Evolutionary conservation across 2,113 vertebrate species (phyloP), one percentile per base, ranked within the genome.

Genomic region (Podocnemis expansa): DNA sequence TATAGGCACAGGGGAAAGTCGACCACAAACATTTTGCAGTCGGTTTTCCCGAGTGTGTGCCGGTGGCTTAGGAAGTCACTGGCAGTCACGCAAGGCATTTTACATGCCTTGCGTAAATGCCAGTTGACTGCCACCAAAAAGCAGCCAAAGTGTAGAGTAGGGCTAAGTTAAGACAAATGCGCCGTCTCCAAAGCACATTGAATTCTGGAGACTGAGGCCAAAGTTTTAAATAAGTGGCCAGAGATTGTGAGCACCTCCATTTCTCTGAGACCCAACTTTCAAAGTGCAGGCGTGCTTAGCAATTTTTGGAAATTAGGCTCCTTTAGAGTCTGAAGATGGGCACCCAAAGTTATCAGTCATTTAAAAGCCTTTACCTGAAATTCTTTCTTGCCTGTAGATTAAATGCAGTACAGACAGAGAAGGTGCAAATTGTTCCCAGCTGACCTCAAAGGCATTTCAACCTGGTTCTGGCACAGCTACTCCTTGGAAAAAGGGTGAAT

Each of bases 401-500:
- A 19, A 17, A 31, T 67, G 60, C 63, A n/a, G 34, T n/a, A 67
- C 63, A n/a, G 31, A 67, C n/a, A 17, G 8, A 8, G 14, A 67
- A 14, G n/a, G 34, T 16, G 4, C 3, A 19, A 9, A 8, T 34
- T 67, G 17, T 34, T 67, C 63, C 63, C 31, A 34, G n/a, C 8
- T n/a, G 34, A 19, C n/a, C 60, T 19, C 34, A 67, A 67, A n/a
- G 63, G 8, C 34, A 67, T 38, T 38, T 21, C 63, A 67, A 38
- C 0, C 0, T 47, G 6, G 55, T 45, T 12, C 51, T 52, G 10
- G 38, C 56, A 41, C 22, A 51, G 29, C 24, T 4, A 19, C 1
- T 10, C n/a, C 2, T 78, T 6, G n/a, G 14, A 3, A 29, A 87
- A 78, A 45, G 6, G 34, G n/a, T 1, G 47, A 75, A 12, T 4